phyloP scores from a whole-genome alignment of 2,113 vertebrate genomes.

The Nothoprocta pentlandii region DNA sequence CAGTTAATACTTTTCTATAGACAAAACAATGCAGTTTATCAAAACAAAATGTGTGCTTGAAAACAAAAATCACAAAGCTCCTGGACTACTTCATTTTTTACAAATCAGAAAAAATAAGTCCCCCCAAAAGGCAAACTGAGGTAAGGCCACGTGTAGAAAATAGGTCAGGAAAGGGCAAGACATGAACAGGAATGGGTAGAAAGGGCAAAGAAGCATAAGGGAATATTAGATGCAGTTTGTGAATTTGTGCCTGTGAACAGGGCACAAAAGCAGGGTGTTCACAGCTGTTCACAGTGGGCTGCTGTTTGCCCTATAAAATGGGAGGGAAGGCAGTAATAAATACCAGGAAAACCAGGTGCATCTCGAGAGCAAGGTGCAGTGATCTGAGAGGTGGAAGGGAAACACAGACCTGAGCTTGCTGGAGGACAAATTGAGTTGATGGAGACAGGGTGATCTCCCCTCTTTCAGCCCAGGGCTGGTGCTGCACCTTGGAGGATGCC shows the following conservation, averaged over 20 bases:
- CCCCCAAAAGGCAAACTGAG: background rate
- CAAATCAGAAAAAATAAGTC: background rate
- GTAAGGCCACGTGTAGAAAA: background rate
- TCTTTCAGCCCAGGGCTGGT: too few relatives aligned
- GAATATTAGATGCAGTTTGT: background rate
- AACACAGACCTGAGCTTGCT: background rate
- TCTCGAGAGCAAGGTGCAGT: background rate
- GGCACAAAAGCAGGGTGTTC: background rate
- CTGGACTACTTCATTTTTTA: background rate
- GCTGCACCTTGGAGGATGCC: too few relatives aligned
- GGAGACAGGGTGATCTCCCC: background rate
- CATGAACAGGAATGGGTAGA: background rate
- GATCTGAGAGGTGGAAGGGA: background rate
- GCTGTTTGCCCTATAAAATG: background rate
- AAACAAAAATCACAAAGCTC: constrained; percentile 50
- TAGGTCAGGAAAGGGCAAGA: background rate
- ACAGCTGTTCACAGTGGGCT: background rate
- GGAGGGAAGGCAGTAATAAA: background rate
- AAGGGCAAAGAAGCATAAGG: background rate
- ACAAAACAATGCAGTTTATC: constrained; percentile 77
- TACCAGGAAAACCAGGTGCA: rapidly evolving
- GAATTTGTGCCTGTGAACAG: background rate
- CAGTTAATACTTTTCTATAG: constrained; percentile 78
- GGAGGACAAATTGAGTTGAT: background rate
- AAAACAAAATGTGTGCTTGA: constrained; percentile 75